Conservation (phyloP, 1,140 invertebrate species). For the Diabrotica undecimpunctata region DNA sequence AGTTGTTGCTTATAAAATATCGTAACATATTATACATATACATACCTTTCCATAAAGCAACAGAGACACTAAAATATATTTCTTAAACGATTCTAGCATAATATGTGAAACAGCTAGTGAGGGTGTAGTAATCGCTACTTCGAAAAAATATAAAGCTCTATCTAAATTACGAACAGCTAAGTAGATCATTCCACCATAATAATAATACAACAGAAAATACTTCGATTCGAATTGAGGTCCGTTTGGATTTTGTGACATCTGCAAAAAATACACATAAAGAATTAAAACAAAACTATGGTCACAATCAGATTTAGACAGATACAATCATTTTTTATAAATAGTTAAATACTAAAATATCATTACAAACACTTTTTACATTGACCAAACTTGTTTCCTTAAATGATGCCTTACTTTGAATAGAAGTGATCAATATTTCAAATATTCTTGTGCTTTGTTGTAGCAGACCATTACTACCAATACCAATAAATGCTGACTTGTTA, state of each 20-base stretch:
- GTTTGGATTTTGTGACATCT: slow-evolving; percentile 37
- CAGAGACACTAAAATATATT: slow-evolving; percentile 87
- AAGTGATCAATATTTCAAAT: too few relatives aligned
- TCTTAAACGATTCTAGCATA: slow-evolving; percentile 96
- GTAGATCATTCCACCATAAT: slow-evolving; percentile 97
- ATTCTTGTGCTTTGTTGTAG: too few relatives aligned
- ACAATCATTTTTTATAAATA: too few relatives aligned
- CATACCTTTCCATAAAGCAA: slow-evolving; percentile 84
- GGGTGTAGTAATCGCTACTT: slow-evolving; percentile 90
- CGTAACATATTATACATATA: not conserved
- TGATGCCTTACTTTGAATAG: too few relatives aligned
- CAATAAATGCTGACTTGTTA: too few relatives aligned
- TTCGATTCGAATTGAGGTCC: slow-evolving; percentile 76
- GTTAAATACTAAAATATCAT: too few relatives aligned
- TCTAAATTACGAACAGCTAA: slow-evolving; percentile 89
- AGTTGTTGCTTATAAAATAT: too few relatives aligned
- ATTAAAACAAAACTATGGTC: slow-evolving; percentile 4
- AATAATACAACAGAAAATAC: slow-evolving; percentile 91
- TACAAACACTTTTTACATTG: too few relatives aligned
- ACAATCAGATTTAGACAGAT: too few relatives aligned
- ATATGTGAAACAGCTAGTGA: slow-evolving; percentile 92
- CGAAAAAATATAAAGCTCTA: slow-evolving; percentile 89
- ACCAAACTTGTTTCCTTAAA: too few relatives aligned
- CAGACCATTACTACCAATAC: too few relatives aligned
- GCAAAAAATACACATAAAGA: slow-evolving; percentile 22